Conservation (phyloP, 1,140 invertebrate species). For the Gerris buenoi region DNA sequence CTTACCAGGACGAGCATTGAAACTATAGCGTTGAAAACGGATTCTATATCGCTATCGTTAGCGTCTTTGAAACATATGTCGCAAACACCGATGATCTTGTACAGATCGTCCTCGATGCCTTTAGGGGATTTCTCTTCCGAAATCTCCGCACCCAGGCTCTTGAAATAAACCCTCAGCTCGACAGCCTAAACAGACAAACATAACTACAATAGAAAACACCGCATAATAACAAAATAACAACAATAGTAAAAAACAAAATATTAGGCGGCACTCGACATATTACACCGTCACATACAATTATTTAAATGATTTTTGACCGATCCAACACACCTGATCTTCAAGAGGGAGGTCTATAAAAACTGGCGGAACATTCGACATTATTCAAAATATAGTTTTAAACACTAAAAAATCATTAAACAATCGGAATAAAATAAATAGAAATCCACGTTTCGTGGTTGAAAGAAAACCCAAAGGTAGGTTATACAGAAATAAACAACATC, state of each 20-base stretch:
- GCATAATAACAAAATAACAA: too few species aligned
- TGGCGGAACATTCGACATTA: slow-evolving; percentile 9
- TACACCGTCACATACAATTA: neutral
- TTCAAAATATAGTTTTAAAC: too few species aligned
- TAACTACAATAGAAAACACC: too few species aligned
- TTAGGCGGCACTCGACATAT: too few species aligned
- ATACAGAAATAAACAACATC: too few species aligned
- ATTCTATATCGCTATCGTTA: slow-evolving; percentile 63
- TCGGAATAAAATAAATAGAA: too few species aligned
- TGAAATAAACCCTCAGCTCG: slow-evolving; percentile 77
- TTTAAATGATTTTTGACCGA: neutral
- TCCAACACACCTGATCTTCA: slow-evolving; percentile 6
- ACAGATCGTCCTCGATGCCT: slow-evolving; percentile 82
- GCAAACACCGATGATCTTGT: slow-evolving; percentile 87
- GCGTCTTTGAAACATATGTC: slow-evolving; percentile 79
- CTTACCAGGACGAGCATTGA: slow-evolving; percentile 78
- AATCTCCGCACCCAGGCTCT: slow-evolving; percentile 78
- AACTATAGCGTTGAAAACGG: slow-evolving; percentile 76
- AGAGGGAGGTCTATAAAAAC: slow-evolving; percentile 12
- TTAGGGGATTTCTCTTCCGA: slow-evolving; percentile 76
- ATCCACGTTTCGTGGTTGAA: too few species aligned
- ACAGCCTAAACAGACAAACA: slow-evolving; percentile 46
- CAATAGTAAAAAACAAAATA: too few species aligned
- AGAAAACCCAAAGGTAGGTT: too few species aligned
- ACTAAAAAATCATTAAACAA: too few species aligned